Conservation (phyloP, 2,888 invertebrate genomes). For the Elysia crispata region DNA sequence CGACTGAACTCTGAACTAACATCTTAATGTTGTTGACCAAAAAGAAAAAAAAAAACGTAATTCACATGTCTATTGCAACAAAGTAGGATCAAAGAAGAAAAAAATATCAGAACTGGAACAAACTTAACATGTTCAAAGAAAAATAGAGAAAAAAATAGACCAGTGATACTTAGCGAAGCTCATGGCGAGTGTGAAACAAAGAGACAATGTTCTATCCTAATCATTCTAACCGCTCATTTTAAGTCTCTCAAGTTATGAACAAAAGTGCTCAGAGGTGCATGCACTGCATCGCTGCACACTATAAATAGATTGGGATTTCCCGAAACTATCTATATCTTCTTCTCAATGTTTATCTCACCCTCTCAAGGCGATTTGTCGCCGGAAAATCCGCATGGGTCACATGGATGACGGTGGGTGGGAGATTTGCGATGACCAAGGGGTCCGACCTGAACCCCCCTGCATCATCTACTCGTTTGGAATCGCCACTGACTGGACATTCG, state of each 20-base stretch:
- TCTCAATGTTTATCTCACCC: neutral
- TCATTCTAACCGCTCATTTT: neutral
- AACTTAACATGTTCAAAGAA: too few species aligned
- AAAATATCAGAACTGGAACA: too few species aligned
- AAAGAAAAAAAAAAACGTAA: too few species aligned
- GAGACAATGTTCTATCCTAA: too few species aligned
- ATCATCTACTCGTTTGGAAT: constrained; percentile 52
- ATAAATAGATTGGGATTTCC: neutral
- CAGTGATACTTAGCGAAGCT: too few species aligned
- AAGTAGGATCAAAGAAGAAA: too few species aligned
- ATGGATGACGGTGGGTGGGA: constrained; percentile 51
- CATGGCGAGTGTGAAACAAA: too few species aligned
- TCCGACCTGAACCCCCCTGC: constrained; percentile 44
- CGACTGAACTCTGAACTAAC: too few species aligned
- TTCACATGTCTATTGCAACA: too few species aligned
- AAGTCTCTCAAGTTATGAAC: neutral
- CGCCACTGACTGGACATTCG: constrained; percentile 47
- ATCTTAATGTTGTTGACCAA: too few species aligned
- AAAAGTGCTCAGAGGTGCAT: neutral
- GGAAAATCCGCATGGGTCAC: constrained; percentile 47
- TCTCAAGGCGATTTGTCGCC: constrained; percentile 20
- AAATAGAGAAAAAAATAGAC: too few species aligned
- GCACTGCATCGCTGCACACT: neutral
- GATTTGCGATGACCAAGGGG: constrained; percentile 48
- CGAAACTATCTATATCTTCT: too few species aligned